A percentile compares a stretch with the other conserved stretches of the same genome.
Evolutionary conservation across 2,797 vertebrate genomes (phyloP).

Genomic region (Rhinatrema bivittatum): DNA sequence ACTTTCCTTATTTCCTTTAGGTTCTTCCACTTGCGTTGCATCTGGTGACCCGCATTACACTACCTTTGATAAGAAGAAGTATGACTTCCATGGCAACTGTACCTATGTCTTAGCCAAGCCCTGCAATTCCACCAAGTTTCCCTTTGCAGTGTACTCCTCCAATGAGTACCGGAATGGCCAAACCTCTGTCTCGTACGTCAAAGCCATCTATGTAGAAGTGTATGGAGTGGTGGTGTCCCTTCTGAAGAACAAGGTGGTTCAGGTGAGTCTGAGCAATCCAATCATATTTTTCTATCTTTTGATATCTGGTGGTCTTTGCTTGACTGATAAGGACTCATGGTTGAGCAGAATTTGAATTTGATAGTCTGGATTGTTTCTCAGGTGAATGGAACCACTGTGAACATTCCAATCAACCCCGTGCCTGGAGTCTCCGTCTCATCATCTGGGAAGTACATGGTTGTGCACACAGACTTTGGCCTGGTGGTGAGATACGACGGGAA

Average conservation of each 20-base stretch:
- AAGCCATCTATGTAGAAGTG: slow-evolving; percentile 59
- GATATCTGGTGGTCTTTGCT: too few species aligned
- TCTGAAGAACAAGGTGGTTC: slow-evolving; percentile 56
- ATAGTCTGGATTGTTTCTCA: too few species aligned
- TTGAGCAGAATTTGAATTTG: too few species aligned
- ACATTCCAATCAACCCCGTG: slow-evolving; percentile 47
- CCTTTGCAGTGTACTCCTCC: slow-evolving; percentile 54
- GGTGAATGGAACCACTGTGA: slow-evolving; percentile 55
- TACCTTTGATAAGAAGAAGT: too few species aligned
- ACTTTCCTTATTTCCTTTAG: too few species aligned
- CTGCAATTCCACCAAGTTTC: slow-evolving; percentile 46
- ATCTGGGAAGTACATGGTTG: slow-evolving; percentile 55
- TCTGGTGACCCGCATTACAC: slow-evolving; percentile 70
- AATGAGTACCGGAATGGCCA: slow-evolving; percentile 58
- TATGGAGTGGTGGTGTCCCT: slow-evolving; percentile 55
- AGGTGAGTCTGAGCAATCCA: too few species aligned
- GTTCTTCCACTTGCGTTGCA: too few species aligned
- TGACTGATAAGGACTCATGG: too few species aligned
- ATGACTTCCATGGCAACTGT: slow-evolving; percentile 73
- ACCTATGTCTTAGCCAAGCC: too few species aligned
- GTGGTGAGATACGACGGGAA: slow-evolving; percentile 64
- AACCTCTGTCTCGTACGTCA: slow-evolving; percentile 48
- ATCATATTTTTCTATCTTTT: too few species aligned
- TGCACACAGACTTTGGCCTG: slow-evolving; percentile 55
- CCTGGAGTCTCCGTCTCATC: slow-evolving; percentile 48